Evolutionary conservation across 2,797 vertebrate genomes (phyloP), one percentile per base, ranked within the genome.

Genomic region (Benthosema pterotum): DNA sequence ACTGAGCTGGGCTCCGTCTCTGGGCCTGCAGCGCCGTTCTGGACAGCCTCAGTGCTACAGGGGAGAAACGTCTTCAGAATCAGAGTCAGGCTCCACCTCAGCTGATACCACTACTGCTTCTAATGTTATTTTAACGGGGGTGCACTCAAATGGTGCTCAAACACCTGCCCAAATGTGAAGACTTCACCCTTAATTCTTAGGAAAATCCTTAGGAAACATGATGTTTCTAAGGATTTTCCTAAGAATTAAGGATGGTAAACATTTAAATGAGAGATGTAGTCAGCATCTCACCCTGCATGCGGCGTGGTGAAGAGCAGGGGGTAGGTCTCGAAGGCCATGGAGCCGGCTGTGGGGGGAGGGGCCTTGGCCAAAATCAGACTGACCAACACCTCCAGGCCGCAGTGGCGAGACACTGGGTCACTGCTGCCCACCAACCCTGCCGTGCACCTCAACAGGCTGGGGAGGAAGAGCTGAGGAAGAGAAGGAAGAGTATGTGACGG

Each of bases 281-380:
- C 22, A 5, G 22, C 5, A 3, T 25, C 22, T 93, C 79, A 98
- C 96, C 88, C 88, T 46, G 83, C 17, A 0, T 65, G 74, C n/a
- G 92, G 90, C 3, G 87, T 92, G 0, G 84, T 85, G 89, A 99
- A 98, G 74, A 93, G 52, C 2, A 99, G 91, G 7, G 97, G 97
- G 85, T 99, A 99, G 45, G 95, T 98, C 78, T 99, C 96, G 69
- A 96, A 96, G 3, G 95, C 95, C 96, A 98, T 94, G n/a, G 95
- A 96, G 71, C 96, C 96, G 1, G 94, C 80, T 0, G 92, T 90
- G 9, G 97, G 96, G 45, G 98, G 96, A 2, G 94, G 90, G 25
- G 97, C 97, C 93, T 99, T 99, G 74, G 89, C 88, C 18, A 99
- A 91, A 88, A 99, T 95, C 6, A 99, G 94, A 51, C 91, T 92